Conservation (phyloP, 2,888 invertebrate species). For the Cacoxenus indagator region DNA sequence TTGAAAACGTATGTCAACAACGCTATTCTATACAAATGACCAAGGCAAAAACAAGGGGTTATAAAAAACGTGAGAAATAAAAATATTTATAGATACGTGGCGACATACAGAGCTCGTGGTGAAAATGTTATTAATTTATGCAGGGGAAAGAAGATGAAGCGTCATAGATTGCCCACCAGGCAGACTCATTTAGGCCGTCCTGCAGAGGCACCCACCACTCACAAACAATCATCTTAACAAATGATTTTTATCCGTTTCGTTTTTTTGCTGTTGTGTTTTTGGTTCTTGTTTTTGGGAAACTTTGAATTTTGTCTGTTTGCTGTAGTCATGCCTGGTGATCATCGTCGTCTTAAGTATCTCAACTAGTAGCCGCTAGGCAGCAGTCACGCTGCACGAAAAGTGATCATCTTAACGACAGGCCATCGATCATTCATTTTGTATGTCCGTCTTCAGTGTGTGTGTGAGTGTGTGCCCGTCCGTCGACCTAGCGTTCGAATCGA, state of each 20-base stretch:
- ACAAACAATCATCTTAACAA: conserved; percentile 59
- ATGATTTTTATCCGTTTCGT: conserved; percentile 46
- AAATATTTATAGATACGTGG: conserved; percentile 37
- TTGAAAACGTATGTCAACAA: conserved; percentile 41
- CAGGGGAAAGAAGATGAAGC: conserved; percentile 23
- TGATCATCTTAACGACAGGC: conserved; percentile 62
- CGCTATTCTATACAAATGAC: conserved; percentile 23
- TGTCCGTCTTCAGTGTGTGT: not conserved
- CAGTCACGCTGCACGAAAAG: conserved; percentile 45
- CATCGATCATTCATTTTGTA: conserved; percentile 55
- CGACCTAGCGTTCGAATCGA: conserved; percentile 26
- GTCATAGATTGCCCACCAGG: not conserved
- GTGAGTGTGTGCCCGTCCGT: not conserved
- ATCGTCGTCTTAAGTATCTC: conserved; percentile 51
- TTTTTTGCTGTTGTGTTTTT: conserved; percentile 32
- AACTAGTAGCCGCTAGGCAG: conserved; percentile 65
- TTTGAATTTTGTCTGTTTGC: not conserved
- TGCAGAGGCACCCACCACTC: conserved; percentile 35
- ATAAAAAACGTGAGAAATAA: conserved; percentile 55
- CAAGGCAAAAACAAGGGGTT: conserved; percentile 39
- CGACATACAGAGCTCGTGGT: conserved; percentile 12
- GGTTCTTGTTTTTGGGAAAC: not conserved
- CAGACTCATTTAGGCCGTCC: conserved; percentile 14
- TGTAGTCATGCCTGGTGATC: not conserved
- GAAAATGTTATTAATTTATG: conserved; percentile 20